These are phyloP conservation scores for Oenanthe melanoleuca DNA, from an alignment of 2,113 vertebrate genomes.

Conservation along the genomic window DNA sequence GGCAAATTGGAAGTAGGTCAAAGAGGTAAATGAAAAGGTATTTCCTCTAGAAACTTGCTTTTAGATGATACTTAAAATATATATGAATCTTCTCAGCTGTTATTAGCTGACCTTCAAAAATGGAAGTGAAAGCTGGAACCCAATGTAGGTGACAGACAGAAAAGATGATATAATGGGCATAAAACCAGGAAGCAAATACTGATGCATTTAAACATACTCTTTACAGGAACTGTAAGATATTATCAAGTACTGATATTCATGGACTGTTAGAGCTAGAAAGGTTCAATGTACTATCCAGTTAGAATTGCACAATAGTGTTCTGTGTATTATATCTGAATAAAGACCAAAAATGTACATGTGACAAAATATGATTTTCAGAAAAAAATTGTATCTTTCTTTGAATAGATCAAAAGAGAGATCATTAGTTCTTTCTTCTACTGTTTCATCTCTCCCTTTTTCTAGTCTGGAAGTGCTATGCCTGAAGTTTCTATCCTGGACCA, in stretches of 20 bases:
- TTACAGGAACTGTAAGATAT: neutral
- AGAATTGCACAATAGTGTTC: neutral
- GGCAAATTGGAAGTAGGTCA: neutral
- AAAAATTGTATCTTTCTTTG: neutral
- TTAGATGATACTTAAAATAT: neutral
- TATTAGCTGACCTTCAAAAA: neutral
- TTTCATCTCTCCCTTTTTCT: neutral
- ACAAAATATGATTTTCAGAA: neutral
- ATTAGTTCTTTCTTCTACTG: neutral
- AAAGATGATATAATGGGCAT: neutral
- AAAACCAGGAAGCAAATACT: neutral
- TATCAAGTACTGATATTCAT: neutral
- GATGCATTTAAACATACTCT: neutral
- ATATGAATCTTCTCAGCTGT: neutral
- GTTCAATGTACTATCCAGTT: neutral
- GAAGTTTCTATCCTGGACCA: neutral
- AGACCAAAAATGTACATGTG: neutral
- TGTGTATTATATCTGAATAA: neutral
- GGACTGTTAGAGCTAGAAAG: neutral
- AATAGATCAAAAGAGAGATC: neutral
- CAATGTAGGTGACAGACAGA: neutral
- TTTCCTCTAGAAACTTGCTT: neutral
- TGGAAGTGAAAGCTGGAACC: neutral
- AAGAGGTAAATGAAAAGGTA: neutral
- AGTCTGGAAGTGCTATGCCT: neutral